Evolutionary conservation across 2,113 vertebrate genomes (phyloP).

Genomic region (Cyprinodon variegatus): DNA sequence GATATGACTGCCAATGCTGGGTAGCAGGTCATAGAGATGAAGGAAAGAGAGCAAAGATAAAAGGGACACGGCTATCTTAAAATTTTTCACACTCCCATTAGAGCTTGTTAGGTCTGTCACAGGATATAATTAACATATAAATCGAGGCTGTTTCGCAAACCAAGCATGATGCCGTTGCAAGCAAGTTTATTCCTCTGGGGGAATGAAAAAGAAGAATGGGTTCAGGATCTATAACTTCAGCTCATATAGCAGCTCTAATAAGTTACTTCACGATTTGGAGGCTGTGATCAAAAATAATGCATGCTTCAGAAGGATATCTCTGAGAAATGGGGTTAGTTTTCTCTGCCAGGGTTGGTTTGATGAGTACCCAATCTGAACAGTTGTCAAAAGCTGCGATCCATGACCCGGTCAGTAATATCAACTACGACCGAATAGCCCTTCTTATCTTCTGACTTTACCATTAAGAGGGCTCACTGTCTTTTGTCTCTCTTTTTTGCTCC

Average conservation of each 20-base stretch:
- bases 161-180: conserved; percentile 41
- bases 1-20: conserved; percentile 56
- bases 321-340: conserved; percentile 44
- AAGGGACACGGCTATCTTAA: conserved; percentile 37
- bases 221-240: conserved; percentile 19
- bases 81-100: conserved; percentile 51
- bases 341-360: conserved; percentile 31
- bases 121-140: conserved; percentile 70
- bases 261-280: conserved; percentile 31
- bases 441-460: conserved; percentile 67
- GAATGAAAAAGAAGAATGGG: conserved; percentile 28
- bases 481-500: conserved; percentile 33
- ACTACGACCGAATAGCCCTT: conserved; percentile 58
- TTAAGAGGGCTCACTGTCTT: conserved; percentile 52
- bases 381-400: conserved; percentile 67
- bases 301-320: conserved; percentile 44
- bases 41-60: conserved; percentile 34
- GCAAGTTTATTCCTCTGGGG: conserved; percentile 31
- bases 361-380: conserved; percentile 55
- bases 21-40: conserved; percentile 22
- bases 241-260: conserved; percentile 41
- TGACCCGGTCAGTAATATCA: conserved; percentile 56
- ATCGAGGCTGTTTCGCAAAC: conserved; percentile 66
- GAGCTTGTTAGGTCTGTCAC: conserved; percentile 55
- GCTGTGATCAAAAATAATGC: conserved; percentile 54